These are phyloP conservation scores for Scaptomyza parva DNA, from an alignment of 2,888 invertebrate species.

Conservation along the genomic window DNA sequence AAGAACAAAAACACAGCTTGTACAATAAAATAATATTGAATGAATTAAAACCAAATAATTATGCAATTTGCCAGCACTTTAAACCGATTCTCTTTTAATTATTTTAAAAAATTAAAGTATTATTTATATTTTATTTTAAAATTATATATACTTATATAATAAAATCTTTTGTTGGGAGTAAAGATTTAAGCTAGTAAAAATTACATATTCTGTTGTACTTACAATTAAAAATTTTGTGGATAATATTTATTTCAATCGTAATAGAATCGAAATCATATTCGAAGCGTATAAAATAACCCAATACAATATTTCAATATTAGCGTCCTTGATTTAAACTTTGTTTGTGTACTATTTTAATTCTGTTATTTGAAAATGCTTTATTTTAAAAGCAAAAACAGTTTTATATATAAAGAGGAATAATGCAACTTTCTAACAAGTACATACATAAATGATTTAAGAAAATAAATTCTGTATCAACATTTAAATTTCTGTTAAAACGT, in stretches of 20 bases:
- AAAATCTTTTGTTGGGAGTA: neutral
- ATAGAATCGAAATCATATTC: neutral
- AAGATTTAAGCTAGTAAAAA: neutral
- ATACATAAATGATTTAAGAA: no score
- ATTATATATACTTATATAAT: neutral
- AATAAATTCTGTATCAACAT: neutral
- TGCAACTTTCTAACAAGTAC: neutral
- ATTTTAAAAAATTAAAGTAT: no score
- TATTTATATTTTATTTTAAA: neutral
- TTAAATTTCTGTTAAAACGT: neutral
- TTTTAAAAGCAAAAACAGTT: no score
- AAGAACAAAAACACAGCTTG: conserved; percentile 1
- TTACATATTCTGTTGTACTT: neutral
- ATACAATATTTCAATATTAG: neutral
- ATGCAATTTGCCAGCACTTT: neutral
- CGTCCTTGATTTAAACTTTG: neutral
- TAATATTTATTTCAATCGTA: neutral
- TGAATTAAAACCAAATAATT: neutral
- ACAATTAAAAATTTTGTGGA: neutral
- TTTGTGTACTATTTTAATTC: no score
- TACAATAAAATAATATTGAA: conserved; percentile 23
- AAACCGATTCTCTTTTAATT: no score
- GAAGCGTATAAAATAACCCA: neutral
- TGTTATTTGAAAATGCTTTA: no score
- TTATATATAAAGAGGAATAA: no score